Conservation (phyloP, 2,113 vertebrate genomes). For the Hemibagrus wyckioides region DNA sequence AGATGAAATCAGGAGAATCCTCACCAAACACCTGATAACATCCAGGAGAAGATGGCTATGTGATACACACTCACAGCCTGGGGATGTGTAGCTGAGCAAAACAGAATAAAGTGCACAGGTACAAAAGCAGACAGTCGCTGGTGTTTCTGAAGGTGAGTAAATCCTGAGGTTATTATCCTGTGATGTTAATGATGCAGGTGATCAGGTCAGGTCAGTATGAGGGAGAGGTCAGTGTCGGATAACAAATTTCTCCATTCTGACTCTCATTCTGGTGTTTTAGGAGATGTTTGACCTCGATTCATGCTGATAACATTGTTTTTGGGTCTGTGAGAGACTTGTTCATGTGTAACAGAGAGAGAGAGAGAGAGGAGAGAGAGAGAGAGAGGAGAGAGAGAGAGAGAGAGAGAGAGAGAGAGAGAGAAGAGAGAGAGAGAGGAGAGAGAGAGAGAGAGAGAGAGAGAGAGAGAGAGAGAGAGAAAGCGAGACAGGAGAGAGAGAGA, state of each 20-base stretch:
- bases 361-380: neutral
- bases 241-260: neutral
- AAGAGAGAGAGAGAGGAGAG: too few relatives aligned
- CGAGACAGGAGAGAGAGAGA: too few relatives aligned
- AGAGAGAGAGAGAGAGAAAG: too few relatives aligned
- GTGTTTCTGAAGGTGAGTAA: neutral
- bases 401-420: too few relatives aligned
- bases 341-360: neutral
- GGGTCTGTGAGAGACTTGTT: neutral
- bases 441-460: too few relatives aligned
- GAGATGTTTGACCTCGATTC: neutral
- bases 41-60: neutral
- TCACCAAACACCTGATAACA: neutral
- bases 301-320: slow-evolving; percentile 7
- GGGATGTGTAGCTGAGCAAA: neutral
- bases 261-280: neutral
- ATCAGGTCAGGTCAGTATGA: neutral
- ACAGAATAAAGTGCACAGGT: neutral
- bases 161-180: neutral
- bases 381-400: neutral
- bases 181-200: neutral
- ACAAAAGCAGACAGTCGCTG: neutral
- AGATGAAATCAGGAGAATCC: neutral
- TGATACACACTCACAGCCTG: neutral
- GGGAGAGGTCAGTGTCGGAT: neutral